Evolutionary conservation across 2,797 vertebrate species (phyloP).

Genomic region (Helarctos malayanus): DNA sequence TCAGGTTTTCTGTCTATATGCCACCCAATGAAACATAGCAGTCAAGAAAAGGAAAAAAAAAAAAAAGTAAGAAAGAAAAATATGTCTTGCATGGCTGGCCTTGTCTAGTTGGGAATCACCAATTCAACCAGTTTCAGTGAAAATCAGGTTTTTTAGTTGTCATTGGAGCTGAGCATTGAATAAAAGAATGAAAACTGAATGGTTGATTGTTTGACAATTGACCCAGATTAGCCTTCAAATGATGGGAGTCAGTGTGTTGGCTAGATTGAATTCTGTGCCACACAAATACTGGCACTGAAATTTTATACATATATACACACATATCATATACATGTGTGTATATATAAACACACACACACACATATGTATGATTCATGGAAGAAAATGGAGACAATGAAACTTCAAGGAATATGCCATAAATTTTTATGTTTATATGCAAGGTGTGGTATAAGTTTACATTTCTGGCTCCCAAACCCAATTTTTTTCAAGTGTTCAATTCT

Average conservation of each 20-base stretch:
- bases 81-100: not conserved
- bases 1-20: not conserved
- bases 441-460: not conserved
- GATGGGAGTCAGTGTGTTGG: not conserved
- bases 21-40: not conserved
- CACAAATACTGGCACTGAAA: not conserved
- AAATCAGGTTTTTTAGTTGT: not conserved
- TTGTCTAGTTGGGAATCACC: not conserved
- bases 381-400: not conserved
- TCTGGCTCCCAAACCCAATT: not conserved
- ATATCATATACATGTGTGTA: not conserved
- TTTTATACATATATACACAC: not conserved
- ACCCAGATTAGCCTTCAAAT: not conserved
- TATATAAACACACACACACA: fast-evolving
- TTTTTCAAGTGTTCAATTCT: not conserved
- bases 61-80: not conserved
- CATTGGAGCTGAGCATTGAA: not conserved
- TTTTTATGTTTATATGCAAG: not conserved
- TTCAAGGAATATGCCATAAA: not conserved
- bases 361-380: not conserved
- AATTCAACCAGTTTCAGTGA: not conserved
- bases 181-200: not conserved
- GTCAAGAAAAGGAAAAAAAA: not conserved
- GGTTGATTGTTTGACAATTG: not conserved
- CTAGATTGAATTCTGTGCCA: not conserved